These are phyloP conservation scores for Trigoniulus corallinus DNA, from an alignment of 1,140 invertebrate species.

Conservation along the genomic window DNA sequence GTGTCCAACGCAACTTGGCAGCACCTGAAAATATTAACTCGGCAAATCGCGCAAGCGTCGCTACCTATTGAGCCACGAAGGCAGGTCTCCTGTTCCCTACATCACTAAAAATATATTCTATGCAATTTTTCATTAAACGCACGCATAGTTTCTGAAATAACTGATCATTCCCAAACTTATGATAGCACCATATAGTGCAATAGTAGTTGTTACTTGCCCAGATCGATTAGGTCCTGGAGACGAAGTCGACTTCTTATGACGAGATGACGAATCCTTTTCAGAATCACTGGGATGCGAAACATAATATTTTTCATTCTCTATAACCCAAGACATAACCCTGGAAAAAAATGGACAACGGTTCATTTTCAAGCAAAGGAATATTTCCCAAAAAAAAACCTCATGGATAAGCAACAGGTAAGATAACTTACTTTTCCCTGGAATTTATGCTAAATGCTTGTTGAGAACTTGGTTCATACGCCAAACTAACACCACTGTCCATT, in stretches of 20 bases:
- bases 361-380: neutral
- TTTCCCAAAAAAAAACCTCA: neutral
- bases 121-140: too few species aligned
- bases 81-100: too few species aligned
- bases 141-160: too few species aligned
- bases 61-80: too few species aligned
- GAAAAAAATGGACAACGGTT: too few species aligned
- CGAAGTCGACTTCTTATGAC: slow-evolving; percentile 6
- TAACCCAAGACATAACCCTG: neutral
- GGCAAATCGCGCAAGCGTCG: too few species aligned
- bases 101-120: too few species aligned
- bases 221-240: slow-evolving; percentile 19
- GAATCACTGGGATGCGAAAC: neutral
- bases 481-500: slow-evolving; percentile 65
- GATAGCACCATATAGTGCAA: too few species aligned
- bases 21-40: too few species aligned
- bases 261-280: slow-evolving; percentile 8
- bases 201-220: too few species aligned
- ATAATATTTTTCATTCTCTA: neutral
- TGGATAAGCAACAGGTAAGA: neutral
- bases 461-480: slow-evolving; percentile 23
- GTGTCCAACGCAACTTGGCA: too few species aligned
- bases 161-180: too few species aligned
- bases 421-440: neutral
- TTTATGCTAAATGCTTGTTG: neutral